Evolutionary conservation across 2,888 invertebrate species (phyloP), one percentile per base, ranked within the genome.

Genomic region (Saturnia pavonia): DNA sequence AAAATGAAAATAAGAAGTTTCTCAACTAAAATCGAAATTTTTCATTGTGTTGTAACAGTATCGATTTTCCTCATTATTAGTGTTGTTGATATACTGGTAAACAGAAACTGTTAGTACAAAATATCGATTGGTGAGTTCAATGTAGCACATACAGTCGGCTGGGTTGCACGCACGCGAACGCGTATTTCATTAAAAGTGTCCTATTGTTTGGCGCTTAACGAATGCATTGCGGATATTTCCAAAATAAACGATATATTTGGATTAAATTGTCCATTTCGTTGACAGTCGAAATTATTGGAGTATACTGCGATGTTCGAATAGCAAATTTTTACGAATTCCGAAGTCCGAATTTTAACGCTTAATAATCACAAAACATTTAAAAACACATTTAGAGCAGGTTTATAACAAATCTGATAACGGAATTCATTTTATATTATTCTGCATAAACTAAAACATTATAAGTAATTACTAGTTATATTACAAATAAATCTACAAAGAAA

Each of bases 91-190:
- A 68, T 65, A 68, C 63, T 27, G 63, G 68, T 57, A 71, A 70
- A 73, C 69, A 69, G 57, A 70, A 71, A 69, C 25, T 16, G 8
- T 16, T 43, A 71, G 75, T 72, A 76, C 73, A 73, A 73, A 73
- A 68, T 82, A 82, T 82, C 76, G 82, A 82, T 82, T 77, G 74
- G 27, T 66, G 72, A 70, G 57, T 70, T 70, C 16, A 51, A n/a
- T n/a, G n/a, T 8, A n/a, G 67, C 9, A n/a, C 60, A 70, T 66
- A 74, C 75, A 73, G 27, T 60, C 14, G 60, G 34, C 27, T 34
- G 27, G 51, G 51, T 22, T 63, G 27, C 12, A 63, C 27, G 63
- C 57, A 57, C 57, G 57, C 57, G 57, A 57, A 8, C 22, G n/a
- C 4, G 34, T 34, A 63, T 63, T 63, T 63, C 63, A 8, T 63